Conservation (phyloP, 1,140 invertebrate species). For the Lasaia peninsularis region DNA sequence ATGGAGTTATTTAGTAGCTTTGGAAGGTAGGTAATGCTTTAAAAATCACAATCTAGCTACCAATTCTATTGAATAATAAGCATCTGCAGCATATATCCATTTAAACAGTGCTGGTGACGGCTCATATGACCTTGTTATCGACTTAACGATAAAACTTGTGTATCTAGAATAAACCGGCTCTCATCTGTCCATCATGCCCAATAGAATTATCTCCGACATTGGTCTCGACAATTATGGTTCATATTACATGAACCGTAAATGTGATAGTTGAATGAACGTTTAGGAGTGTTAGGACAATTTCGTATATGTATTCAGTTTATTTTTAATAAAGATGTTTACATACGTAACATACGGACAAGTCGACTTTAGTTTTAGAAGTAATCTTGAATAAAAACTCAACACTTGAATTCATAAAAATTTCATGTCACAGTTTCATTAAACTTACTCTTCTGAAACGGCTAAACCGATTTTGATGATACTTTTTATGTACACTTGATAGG, state of each 20-base stretch:
- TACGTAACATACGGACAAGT: background rate
- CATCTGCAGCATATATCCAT: conserved; percentile 4
- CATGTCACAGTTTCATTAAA: no score
- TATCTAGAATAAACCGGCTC: conserved; percentile 19
- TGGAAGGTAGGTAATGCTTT: no score
- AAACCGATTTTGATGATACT: no score
- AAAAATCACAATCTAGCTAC: no score
- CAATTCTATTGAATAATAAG: conserved; percentile 4
- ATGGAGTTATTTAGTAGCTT: no score
- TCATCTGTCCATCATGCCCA: conserved; percentile 9
- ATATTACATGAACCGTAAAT: background rate
- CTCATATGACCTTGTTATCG: conserved; percentile 17
- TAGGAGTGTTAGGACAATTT: background rate
- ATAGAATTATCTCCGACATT: background rate
- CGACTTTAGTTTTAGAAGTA: background rate
- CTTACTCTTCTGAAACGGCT: no score
- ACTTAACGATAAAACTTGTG: conserved; percentile 13
- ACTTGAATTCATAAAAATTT: no score
- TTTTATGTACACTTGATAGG: no score
- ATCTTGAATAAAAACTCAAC: background rate
- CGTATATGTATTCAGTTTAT: background rate
- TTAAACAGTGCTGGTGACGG: conserved; percentile 3
- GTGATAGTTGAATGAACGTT: background rate
- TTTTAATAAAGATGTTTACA: background rate
- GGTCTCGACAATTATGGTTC: background rate